A percentile compares a stretch with the other conserved stretches of the same genome.
phyloP scores from a whole-genome alignment of 2,888 invertebrate species.

The Drosophila parthenogenetica region DNA sequence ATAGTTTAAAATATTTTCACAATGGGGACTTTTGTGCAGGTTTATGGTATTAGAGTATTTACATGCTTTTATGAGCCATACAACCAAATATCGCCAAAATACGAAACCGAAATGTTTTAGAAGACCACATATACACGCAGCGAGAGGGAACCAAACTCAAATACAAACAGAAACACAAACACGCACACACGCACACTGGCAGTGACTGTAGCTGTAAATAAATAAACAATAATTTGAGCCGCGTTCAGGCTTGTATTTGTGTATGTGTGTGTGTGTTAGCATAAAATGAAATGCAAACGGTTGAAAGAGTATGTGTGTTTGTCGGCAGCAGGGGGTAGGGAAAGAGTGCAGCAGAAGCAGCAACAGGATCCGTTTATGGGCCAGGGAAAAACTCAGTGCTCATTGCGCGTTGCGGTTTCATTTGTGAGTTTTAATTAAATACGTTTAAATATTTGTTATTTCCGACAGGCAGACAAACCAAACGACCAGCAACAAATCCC shows the following conservation, averaged over 20 bases:
- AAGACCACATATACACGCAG: conserved; percentile 32
- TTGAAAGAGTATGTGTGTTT: conserved; percentile 5
- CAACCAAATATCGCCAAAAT: conserved; percentile 31
- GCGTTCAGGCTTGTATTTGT: conserved; percentile 35
- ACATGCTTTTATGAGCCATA: conserved; percentile 23
- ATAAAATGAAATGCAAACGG: conserved; percentile 53
- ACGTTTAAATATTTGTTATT: conserved; percentile 81
- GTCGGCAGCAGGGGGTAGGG: conserved; percentile 1
- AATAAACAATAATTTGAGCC: conserved; percentile 75
- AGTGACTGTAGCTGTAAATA: conserved; percentile 61
- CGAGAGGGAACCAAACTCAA: conserved; percentile 16
- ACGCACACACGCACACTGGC: conserved; percentile 33
- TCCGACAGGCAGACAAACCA: conserved; percentile 69
- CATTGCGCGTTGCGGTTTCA: conserved; percentile 75
- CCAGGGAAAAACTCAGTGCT: conserved; percentile 31
- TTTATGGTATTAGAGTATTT: conserved; percentile 29
- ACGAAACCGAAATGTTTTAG: conserved; percentile 50
- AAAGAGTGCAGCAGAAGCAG: conserved; percentile 1
- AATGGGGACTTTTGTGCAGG: not conserved
- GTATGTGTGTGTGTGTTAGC: conserved; percentile 26
- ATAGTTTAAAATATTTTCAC: not conserved
- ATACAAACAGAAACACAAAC: conserved; percentile 23
- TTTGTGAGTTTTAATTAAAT: conserved; percentile 82
- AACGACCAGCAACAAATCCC: conserved; percentile 48
- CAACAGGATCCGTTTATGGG: conserved; percentile 23